Base-by-base conservation (phyloP, 2,113 vertebrate species). In the Castor canadensis region DNA sequence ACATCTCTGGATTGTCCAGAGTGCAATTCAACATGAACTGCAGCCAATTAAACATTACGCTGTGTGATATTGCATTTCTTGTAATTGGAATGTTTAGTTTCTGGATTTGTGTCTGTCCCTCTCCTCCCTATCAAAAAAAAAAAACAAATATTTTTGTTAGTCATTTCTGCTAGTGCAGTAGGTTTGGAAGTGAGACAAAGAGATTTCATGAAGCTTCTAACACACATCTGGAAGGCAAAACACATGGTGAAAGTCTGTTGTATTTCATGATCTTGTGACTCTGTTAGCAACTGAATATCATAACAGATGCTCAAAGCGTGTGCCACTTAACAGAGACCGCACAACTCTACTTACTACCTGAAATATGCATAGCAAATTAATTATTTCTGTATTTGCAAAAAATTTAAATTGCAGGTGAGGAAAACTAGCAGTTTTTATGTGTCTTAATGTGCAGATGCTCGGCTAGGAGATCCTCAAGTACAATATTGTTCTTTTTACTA, bases 1-100 rank as follows among this genome's bases (percentile, higher is more conserved):
- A 49, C 43, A 90, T 94, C 86, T 96, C 40, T 84, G 85, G 60
- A 90, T 94, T 91, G 87, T 93, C 94, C 79, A 93, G 89, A 90
- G 95, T 87, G 43, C 66, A 83, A 38, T 97, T 96, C 60, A 12
- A 80, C 47, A 86, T 26, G 76, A 92, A 85, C 82, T 86, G 22
- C 62, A 75, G 67, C 81, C 0, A 0, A 94, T 92, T 93, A 54
- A 85, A 85, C 49, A 85, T 62, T 80, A n/a, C 49, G 43, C 24
- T 83, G 35, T 19, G 75, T n/a, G 64, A 64, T 82, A 94, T 71
- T 66, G 12, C 47, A 89, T 92, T 47, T 77, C 89, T 73, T 77
- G n/a, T 28, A 90, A 92, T 96, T 95, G 87, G 38, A 45, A 60
- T 97, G 28, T 62, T 87, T 35, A 82, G 58, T 96, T 82, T 62